Base-by-base conservation (phyloP, 2,113 vertebrate genomes). In the Heteronetta atricapilla region DNA sequence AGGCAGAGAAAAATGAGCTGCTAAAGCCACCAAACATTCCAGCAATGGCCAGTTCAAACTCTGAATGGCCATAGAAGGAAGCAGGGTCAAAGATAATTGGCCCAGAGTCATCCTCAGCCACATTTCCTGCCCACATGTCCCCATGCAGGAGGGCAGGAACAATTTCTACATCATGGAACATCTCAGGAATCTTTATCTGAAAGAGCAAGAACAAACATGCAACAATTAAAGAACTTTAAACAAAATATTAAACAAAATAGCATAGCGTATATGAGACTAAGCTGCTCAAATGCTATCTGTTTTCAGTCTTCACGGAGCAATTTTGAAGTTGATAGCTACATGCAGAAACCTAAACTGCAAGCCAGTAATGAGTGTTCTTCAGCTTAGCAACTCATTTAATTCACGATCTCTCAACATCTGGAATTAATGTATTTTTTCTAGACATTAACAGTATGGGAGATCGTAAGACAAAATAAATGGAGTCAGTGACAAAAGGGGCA, bases 51-150 rank as follows among this genome's bases (percentile, higher is more conserved):
- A 99, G 94, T 73, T 99, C 99, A 68, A 90, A 99, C 88, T 99
- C 99, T 2, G 99, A 98, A 85, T 99, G 99, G 40, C 99, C 99
- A 1, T 99, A 99, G 94, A 99, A 99, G n/a, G 97, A 99, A 38
- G 99, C 98, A 6, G 99, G 99, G 89, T 99, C 99, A 82, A 99
- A 99, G 82, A 99, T 96, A 67, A 99, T 89, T 0, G 99, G 99
- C n/a, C 99, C 98, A 0, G 97, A 96, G 11, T 98, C 95, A 0
- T 98, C 98, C 86, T 98, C 97, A 26, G 97, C 98, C 68, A 98
- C 98, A 5, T 99, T 99, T 81, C 98, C 99, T 70, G 98, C 97
- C 99, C 99, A 99, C 59, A 99, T 97, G 96, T 99, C 99, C 67
- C 99, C 99, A 7, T 99, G 99, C 66, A 99, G 97, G 21, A 99